phyloP scores from a whole-genome alignment of 2,888 invertebrate genomes.

The Meteorus cinctellus region DNA sequence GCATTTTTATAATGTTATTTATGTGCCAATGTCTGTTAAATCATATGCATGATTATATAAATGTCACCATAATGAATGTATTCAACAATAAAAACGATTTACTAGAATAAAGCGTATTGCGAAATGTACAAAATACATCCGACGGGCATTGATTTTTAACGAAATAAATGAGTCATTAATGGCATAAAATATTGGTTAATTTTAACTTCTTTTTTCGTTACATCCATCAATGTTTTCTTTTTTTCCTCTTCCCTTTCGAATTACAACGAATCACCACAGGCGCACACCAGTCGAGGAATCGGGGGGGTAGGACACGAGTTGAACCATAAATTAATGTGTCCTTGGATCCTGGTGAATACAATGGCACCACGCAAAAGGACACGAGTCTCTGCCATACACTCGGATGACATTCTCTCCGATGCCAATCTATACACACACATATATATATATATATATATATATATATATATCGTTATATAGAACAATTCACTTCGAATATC shows the following conservation, averaged over 20 bases:
- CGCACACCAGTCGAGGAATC: neutral
- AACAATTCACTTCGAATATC: neutral
- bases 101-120: neutral
- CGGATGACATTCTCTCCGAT: constrained; percentile 20
- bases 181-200: too few relatives aligned
- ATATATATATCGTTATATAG: neutral
- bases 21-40: neutral
- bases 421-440: neutral
- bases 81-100: neutral
- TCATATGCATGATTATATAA: neutral
- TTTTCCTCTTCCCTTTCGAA: neutral
- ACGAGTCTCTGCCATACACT: constrained; percentile 17
- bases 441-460: neutral
- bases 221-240: neutral
- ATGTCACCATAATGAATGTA: neutral
- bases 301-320: constrained; percentile 4
- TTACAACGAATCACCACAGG: neutral
- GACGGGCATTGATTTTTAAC: neutral
- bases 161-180: neutral
- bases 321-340: constrained; percentile 41
- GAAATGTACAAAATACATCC: neutral
- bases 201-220: neutral
- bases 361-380: constrained; percentile 21
- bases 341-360: constrained; percentile 34
- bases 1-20: neutral